Conservation (phyloP, 1,140 invertebrate species). For the Aleiodes sp. region DNA sequence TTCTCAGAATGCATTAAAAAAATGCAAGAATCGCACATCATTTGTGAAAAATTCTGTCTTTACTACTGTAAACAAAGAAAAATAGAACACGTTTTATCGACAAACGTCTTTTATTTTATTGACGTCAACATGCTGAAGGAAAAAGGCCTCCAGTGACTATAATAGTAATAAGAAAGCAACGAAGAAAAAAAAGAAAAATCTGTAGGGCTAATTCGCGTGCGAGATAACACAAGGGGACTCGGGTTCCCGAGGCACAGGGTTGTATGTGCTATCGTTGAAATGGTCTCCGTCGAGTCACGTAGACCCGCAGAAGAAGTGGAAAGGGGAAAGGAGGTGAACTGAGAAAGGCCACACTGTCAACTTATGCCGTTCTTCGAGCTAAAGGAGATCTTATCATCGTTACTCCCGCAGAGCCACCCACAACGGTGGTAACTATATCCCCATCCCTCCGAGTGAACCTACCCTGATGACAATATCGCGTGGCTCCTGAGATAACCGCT, state of each 20-base stretch:
- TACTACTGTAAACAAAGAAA: too few species aligned
- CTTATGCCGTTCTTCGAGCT: conserved; percentile 43
- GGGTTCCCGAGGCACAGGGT: not conserved
- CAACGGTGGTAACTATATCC: conserved; percentile 40
- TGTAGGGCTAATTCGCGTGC: conserved; percentile 65
- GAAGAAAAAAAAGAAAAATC: conserved; percentile 53
- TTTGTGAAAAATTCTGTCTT: too few species aligned
- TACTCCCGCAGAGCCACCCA: conserved; percentile 25
- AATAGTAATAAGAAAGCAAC: conserved; percentile 22
- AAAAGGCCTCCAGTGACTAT: too few species aligned
- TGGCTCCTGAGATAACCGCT: conserved; percentile 65
- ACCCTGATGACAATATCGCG: conserved; percentile 64
- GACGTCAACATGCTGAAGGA: not conserved
- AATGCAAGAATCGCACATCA: too few species aligned
- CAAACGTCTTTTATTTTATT: too few species aligned
- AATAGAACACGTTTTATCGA: too few species aligned
- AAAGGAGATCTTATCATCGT: conserved; percentile 59
- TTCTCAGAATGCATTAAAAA: too few species aligned
- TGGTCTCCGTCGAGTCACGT: conserved; percentile 60
- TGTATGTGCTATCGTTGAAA: conserved; percentile 55
- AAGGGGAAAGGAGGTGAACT: conserved; percentile 48
- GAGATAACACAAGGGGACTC: conserved; percentile 56
- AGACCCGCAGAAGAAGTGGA: not conserved
- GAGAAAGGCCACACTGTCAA: conserved; percentile 61
- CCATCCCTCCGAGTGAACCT: conserved; percentile 41